Evolutionary conservation across 2,797 vertebrate genomes (phyloP).

Genomic region (Delichon dasypus): DNA sequence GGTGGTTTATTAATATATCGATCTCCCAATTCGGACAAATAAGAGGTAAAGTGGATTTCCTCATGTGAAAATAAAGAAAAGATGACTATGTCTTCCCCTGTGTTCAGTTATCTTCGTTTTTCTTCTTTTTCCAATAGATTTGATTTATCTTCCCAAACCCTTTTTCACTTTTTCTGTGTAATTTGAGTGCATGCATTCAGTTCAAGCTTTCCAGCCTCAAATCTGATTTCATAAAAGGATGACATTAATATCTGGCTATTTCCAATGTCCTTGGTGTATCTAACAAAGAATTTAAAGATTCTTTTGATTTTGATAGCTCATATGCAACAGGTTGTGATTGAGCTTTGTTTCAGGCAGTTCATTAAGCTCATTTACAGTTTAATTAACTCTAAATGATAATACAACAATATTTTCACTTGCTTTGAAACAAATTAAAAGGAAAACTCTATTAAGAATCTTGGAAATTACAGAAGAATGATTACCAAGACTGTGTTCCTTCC

Average conservation of each 20-base stretch:
- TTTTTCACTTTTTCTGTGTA: not conserved
- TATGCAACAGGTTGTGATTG: conserved; percentile 29
- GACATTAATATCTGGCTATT: not conserved
- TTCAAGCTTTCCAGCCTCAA: not conserved
- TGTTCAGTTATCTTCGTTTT: not conserved
- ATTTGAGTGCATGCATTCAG: not conserved
- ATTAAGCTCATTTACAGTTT: conserved; percentile 50
- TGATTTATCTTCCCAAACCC: not conserved
- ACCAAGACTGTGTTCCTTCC: not conserved
- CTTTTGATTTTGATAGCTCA: conserved; percentile 7
- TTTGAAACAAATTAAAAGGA: conserved; percentile 42
- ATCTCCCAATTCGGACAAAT: not conserved
- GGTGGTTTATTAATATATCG: not conserved
- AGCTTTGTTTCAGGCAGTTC: conserved; percentile 40
- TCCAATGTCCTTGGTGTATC: not conserved
- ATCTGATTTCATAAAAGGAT: not conserved
- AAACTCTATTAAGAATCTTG: not conserved
- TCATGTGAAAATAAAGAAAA: not conserved
- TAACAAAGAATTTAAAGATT: not conserved
- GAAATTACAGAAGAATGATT: not conserved
- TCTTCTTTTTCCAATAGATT: not conserved
- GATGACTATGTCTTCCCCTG: not conserved
- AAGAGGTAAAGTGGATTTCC: not conserved
- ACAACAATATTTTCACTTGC: conserved; percentile 43
- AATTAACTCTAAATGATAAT: conserved; percentile 47